Percentiles rank a stretch among this genome's conserved stretches.
phyloP scores from a whole-genome alignment of 2,888 invertebrate species.

The Sminthurinus aureus region DNA sequence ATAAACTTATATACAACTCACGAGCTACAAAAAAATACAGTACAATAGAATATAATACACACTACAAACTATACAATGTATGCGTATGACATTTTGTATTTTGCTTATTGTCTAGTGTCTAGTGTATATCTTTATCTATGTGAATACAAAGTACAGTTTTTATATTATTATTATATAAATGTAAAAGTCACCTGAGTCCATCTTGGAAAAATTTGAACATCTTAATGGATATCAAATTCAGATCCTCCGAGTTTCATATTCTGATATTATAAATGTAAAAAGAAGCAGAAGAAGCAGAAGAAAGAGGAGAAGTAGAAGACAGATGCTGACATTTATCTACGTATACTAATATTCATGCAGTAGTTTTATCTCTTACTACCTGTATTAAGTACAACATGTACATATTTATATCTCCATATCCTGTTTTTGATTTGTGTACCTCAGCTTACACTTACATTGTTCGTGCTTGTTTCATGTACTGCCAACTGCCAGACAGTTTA shows the following conservation, averaged over 20 bases:
- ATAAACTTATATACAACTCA: slow-evolving; percentile 30
- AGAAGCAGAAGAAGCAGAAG: no score
- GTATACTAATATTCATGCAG: no score
- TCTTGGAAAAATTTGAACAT: neutral
- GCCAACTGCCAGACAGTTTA: no score
- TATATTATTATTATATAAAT: neutral
- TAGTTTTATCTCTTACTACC: no score
- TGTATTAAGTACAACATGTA: no score
- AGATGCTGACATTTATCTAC: no score
- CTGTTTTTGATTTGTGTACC: no score
- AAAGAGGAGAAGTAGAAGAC: no score
- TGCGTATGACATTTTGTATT: neutral
- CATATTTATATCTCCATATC: no score
- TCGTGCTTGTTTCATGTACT: no score
- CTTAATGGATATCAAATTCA: neutral
- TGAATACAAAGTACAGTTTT: neutral
- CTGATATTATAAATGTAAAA: neutral
- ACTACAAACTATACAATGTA: no score
- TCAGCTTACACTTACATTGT: no score
- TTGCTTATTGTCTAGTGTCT: neutral
- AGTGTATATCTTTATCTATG: neutral
- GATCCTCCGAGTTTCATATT: neutral
- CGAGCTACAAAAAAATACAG: slow-evolving; percentile 7
- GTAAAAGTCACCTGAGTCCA: neutral
- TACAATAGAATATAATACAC: neutral